A percentile compares a stretch with the other conserved stretches of the same genome.
Evolutionary conservation across 2,888 invertebrate genomes (phyloP).

Genomic region (Teleogryllus oceanicus): DNA sequence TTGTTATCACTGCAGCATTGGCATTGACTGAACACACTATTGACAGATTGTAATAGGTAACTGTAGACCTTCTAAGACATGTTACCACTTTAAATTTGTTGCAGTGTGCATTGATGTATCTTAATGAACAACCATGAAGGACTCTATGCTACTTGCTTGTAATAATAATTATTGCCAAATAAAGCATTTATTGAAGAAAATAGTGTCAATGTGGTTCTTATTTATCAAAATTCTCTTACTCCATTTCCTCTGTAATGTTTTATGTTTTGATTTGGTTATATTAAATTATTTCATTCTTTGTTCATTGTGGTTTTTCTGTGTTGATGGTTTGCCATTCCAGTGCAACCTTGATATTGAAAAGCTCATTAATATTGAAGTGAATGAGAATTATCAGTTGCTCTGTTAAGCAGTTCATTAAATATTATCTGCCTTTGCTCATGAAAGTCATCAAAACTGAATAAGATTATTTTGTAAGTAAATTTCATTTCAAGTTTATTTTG

Average conservation of each 20-base stretch:
- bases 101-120: neutral
- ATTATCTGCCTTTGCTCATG: no score
- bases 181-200: slow-evolving; percentile 32
- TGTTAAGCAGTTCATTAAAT: no score
- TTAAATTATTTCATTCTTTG: slow-evolving; percentile 23
- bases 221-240: slow-evolving; percentile 6
- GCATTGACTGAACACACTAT: no score
- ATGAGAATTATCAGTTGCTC: no score
- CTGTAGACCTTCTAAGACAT: no score
- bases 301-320: slow-evolving; percentile 34
- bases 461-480: no score
- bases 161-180: slow-evolving; percentile 31
- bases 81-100: neutral
- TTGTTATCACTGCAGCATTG: no score
- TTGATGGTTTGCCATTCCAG: slow-evolving; percentile 48
- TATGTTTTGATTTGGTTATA: slow-evolving; percentile 29
- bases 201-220: neutral
- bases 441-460: no score
- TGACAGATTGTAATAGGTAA: no score
- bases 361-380: no score
- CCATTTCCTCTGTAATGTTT: slow-evolving; percentile 19
- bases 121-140: slow-evolving; percentile 19
- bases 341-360: no score
- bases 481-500: no score
- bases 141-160: slow-evolving; percentile 35